Evolutionary conservation across 2,113 vertebrate genomes (phyloP).

Genomic region (Sorex araneus): DNA sequence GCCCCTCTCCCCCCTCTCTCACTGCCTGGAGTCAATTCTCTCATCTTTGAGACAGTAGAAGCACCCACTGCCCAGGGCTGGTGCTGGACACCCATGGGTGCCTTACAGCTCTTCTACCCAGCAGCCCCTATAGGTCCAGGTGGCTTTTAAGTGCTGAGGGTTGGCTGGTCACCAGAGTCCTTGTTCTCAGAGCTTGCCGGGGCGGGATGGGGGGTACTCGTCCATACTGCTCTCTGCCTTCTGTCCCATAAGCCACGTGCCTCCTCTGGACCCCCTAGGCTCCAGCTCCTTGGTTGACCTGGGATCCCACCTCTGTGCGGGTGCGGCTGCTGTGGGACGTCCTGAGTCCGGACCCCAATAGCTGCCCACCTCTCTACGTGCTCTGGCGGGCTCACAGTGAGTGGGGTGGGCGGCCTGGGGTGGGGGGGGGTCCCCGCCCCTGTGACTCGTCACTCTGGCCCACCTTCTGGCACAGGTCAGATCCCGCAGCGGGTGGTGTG

Average conservation of each 20-base stretch:
- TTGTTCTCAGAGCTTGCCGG: not conserved
- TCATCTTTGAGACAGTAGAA: not conserved
- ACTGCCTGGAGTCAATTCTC: not conserved
- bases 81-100: not conserved
- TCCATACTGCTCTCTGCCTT: not conserved
- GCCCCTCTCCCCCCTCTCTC: not conserved
- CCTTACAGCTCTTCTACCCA: not conserved
- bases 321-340: conserved; percentile 95
- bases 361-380: conserved; percentile 95
- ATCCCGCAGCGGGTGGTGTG: conserved; percentile 87
- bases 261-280: conserved; percentile 52
- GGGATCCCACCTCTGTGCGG: conserved; percentile 84
- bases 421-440: fast-evolving
- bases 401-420: conserved; percentile 55
- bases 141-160: not conserved
- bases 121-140: not conserved
- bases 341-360: conserved; percentile 91
- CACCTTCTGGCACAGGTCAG: conserved; percentile 76
- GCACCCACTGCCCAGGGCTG: not conserved
- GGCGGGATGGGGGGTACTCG: fast-evolving
- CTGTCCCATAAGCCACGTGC: not conserved
- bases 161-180: not conserved
- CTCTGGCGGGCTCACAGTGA: conserved; percentile 96
- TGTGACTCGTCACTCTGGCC: not conserved
- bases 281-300: conserved; percentile 65